phyloP scores from a whole-genome alignment of 1,140 invertebrate species.

The Wasmannia auropunctata region DNA sequence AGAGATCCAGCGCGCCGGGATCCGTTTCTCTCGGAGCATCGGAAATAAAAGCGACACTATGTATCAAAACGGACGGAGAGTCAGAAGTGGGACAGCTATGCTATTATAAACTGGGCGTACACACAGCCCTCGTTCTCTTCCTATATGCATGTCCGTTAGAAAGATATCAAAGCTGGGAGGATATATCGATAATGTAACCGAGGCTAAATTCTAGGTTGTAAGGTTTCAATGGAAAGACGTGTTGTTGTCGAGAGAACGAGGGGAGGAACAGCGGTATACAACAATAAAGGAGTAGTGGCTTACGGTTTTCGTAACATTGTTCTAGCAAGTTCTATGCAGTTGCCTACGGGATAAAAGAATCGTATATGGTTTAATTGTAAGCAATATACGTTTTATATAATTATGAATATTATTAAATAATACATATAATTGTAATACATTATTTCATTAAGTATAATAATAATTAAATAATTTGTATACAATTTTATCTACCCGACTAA shows the following conservation, averaged over 20 bases:
- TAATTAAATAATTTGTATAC: background rate
- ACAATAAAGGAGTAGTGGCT: background rate
- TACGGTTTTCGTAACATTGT: background rate
- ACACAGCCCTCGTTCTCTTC: background rate
- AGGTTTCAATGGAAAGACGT: background rate
- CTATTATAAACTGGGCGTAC: conserved; percentile 40
- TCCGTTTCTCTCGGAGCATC: background rate
- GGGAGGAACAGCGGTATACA: background rate
- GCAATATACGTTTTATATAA: no score
- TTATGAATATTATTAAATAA: background rate
- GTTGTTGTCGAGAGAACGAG: background rate
- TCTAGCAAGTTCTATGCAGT: background rate
- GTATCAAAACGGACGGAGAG: conserved; percentile 13
- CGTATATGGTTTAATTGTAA: background rate
- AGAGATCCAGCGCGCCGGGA: conserved; percentile 13
- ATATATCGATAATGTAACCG: background rate
- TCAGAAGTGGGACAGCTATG: conserved; percentile 12
- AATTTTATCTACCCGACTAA: background rate
- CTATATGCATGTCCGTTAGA: background rate
- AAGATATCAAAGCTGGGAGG: conserved; percentile 5
- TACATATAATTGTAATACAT: background rate
- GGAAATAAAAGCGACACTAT: conserved; percentile 31
- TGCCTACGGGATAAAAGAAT: conserved; percentile 10
- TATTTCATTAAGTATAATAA: background rate
- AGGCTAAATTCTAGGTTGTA: background rate